phyloP scores from a whole-genome alignment of 1,140 invertebrate species.

The Ips nitidus region DNA sequence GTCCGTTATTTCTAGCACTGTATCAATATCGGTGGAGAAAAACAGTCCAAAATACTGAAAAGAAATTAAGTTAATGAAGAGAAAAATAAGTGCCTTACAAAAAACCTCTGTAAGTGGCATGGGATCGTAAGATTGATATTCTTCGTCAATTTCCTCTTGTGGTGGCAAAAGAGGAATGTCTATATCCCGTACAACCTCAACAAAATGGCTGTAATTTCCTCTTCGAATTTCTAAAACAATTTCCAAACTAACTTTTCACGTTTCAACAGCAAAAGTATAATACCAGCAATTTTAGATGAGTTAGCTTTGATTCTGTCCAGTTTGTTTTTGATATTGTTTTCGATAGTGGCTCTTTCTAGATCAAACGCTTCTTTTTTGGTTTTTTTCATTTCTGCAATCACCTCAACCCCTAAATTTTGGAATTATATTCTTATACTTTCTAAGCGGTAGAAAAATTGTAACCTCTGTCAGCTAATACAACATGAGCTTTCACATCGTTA shows the following conservation, averaged over 20 bases:
- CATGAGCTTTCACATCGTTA: conserved; percentile 17
- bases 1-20: not conserved
- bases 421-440: too few species aligned
- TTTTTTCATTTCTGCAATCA: conserved; percentile 13
- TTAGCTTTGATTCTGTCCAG: conserved; percentile 12
- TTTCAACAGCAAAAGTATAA: not conserved
- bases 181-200: not conserved
- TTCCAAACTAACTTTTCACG: not conserved
- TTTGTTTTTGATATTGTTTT: conserved; percentile 18
- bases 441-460: not conserved
- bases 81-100: too few species aligned
- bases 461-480: conserved; percentile 24
- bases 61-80: not conserved
- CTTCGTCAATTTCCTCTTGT: conserved; percentile 3
- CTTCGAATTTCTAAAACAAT: conserved; percentile 8
- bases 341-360: not conserved
- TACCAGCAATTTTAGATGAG: not conserved
- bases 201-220: conserved; percentile 1
- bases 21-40: conserved; percentile 1
- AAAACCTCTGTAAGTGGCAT: conserved; percentile 11
- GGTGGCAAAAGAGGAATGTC: conserved; percentile 22
- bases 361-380: conserved; percentile 9
- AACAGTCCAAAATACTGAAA: conserved; percentile 7
- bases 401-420: conserved; percentile 5
- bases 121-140: conserved; percentile 21